Evolutionary conservation across 2,888 invertebrate species (phyloP).

Genomic region (Xanthorhoe designata): DNA sequence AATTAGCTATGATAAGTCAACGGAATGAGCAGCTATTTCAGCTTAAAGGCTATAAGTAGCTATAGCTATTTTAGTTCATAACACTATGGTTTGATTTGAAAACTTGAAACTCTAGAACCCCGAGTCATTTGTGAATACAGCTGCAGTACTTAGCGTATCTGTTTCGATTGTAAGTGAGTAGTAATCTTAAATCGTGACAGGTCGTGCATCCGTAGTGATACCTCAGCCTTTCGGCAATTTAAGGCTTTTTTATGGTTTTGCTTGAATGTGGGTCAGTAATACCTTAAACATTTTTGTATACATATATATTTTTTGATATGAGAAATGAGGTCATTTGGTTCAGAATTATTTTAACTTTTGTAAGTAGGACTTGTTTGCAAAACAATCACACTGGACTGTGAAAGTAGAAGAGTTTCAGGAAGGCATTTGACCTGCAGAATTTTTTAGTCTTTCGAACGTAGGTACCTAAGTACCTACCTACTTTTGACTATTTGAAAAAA

Average conservation of each 20-base stretch:
- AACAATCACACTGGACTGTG: too few species aligned
- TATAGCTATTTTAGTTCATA: too few species aligned
- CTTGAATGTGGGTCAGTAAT: constrained; percentile 14
- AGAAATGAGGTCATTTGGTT: constrained; percentile 9
- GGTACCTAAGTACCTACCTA: too few species aligned
- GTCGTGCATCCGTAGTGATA: constrained; percentile 45
- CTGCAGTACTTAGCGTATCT: constrained; percentile 39
- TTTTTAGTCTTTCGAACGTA: too few species aligned
- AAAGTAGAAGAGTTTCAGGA: too few species aligned
- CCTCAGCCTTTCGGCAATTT: constrained; percentile 25
- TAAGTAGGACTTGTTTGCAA: too few species aligned
- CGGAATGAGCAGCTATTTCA: neutral
- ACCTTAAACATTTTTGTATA: constrained; percentile 8
- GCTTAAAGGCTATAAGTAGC: too few species aligned
- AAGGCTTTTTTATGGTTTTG: neutral
- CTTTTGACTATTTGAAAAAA: too few species aligned
- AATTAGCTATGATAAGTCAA: too few species aligned
- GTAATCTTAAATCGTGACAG: constrained; percentile 53
- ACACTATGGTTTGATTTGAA: too few species aligned
- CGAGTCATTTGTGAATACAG: constrained; percentile 16
- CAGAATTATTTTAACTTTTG: neutral
- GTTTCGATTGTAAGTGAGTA: constrained; percentile 49
- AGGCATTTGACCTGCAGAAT: too few species aligned
- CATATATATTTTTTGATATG: constrained; percentile 16
- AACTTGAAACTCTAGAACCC: neutral